A percentile compares a stretch with the other conserved stretches of the same genome.
These are phyloP conservation scores for Oncorhynchus keta DNA, from an alignment of 2,113 vertebrate species.

Conservation along the genomic window DNA sequence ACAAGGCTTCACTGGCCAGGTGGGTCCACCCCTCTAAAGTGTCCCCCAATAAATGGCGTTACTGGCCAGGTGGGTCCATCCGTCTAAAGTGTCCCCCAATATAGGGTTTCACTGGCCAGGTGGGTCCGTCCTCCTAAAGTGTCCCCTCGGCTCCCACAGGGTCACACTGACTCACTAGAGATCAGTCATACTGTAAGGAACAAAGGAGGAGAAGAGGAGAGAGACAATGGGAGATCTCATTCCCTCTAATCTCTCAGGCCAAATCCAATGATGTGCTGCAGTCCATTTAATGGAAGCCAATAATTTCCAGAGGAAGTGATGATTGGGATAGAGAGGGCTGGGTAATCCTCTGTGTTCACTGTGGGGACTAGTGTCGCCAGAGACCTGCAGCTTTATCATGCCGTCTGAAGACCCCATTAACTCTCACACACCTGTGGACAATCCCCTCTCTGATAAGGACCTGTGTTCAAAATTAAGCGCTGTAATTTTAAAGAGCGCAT, in stretches of 20 bases:
- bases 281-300: slow-evolving; percentile 42
- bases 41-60: no score
- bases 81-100: neutral
- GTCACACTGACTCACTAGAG: neutral
- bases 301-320: slow-evolving; percentile 39
- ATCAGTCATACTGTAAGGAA: slow-evolving; percentile 51
- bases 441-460: neutral
- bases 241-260: slow-evolving; percentile 27
- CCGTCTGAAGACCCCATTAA: neutral
- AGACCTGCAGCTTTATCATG: slow-evolving; percentile 6
- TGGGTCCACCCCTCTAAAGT: no score
- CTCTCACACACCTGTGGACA: neutral
- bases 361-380: slow-evolving; percentile 10
- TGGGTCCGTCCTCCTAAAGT: slow-evolving; percentile 23
- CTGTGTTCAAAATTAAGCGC: neutral
- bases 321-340: slow-evolving; percentile 24
- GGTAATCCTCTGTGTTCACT: slow-evolving; percentile 25
- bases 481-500: neutral
- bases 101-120: slow-evolving; percentile 44
- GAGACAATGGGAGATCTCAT: neutral
- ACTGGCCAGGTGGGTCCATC: slow-evolving; percentile 55
- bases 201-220: slow-evolving; percentile 52
- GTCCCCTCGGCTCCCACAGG: neutral
- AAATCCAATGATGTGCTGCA: slow-evolving; percentile 35
- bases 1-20: neutral